phyloP scores from a whole-genome alignment of 2,888 invertebrate species.

The Syrphus vitripennis region DNA sequence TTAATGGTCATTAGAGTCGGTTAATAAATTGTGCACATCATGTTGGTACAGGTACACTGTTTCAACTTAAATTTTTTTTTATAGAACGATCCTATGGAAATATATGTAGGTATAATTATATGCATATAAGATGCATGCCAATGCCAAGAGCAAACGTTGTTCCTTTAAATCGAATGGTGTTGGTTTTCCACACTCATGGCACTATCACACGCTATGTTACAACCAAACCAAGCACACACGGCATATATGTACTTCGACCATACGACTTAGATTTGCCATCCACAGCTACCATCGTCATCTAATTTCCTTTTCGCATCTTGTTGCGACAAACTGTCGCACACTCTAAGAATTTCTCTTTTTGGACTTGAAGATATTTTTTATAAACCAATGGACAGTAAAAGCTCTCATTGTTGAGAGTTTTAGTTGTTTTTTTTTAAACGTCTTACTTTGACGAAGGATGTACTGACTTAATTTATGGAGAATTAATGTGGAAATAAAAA shows the following conservation, averaged over 20 bases:
- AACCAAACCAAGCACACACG: neutral
- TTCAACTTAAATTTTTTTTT: neutral
- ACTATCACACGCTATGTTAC: conserved; percentile 66
- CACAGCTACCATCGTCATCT: conserved; percentile 25
- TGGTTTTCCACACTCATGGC: conserved; percentile 54
- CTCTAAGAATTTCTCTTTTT: conserved; percentile 39
- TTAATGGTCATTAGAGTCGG: conserved; percentile 70
- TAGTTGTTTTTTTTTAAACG: no score
- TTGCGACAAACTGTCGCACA: conserved; percentile 70
- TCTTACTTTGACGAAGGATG: no score
- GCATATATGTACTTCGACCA: neutral
- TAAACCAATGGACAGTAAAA: neutral
- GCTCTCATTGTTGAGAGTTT: neutral
- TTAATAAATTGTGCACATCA: conserved; percentile 67
- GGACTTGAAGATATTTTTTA: neutral
- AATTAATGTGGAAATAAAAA: no score
- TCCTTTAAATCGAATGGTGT: conserved; percentile 51
- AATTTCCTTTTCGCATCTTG: conserved; percentile 57
- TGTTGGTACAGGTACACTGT: conserved; percentile 6
- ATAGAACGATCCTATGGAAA: neutral
- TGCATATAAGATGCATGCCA: conserved; percentile 31
- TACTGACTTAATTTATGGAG: no score
- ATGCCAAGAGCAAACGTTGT: conserved; percentile 13
- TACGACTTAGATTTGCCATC: neutral
- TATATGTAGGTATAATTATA: neutral